phyloP scores from a whole-genome alignment of 1,140 invertebrate genomes.

The Drosophila lacteicornis region DNA sequence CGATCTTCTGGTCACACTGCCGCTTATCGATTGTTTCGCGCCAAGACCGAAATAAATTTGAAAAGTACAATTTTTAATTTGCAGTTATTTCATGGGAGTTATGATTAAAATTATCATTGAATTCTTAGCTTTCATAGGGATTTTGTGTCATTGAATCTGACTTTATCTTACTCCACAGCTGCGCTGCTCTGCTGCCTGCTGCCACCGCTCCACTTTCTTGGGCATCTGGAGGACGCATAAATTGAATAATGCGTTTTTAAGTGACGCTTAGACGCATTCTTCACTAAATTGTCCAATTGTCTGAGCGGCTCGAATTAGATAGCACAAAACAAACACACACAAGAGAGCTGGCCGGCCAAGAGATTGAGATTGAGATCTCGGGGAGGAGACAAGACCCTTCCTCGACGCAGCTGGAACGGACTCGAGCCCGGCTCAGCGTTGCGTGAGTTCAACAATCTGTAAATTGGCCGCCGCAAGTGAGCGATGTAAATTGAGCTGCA shows the following conservation, averaged over 20 bases:
- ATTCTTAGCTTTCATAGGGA: background rate
- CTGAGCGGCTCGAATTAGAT: constrained; percentile 62
- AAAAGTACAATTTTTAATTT: no score
- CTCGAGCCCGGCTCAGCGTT: constrained; percentile 3
- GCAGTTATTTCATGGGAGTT: no score
- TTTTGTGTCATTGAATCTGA: background rate
- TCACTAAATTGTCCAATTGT: constrained; percentile 82
- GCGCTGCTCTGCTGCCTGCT: no score
- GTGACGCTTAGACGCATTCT: constrained; percentile 83
- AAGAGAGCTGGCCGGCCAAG: background rate
- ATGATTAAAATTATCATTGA: no score
- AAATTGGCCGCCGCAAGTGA: constrained; percentile 41
- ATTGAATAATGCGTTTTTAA: constrained; percentile 84
- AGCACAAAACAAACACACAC: constrained; percentile 34
- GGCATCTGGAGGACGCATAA: constrained; percentile 42
- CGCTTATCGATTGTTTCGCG: no score
- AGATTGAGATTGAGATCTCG: constrained; percentile 42
- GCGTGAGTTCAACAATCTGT: constrained; percentile 76
- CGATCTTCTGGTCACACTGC: no score
- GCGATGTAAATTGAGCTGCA: constrained; percentile 38
- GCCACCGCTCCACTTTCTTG: background rate
- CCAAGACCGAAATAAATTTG: no score
- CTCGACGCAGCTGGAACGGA: constrained; percentile 25
- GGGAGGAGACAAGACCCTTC: constrained; percentile 53
- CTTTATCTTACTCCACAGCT: background rate